phyloP scores from a whole-genome alignment of 35 echinoderm and acorn worm species.

The Lytechinus variegatus region DNA sequence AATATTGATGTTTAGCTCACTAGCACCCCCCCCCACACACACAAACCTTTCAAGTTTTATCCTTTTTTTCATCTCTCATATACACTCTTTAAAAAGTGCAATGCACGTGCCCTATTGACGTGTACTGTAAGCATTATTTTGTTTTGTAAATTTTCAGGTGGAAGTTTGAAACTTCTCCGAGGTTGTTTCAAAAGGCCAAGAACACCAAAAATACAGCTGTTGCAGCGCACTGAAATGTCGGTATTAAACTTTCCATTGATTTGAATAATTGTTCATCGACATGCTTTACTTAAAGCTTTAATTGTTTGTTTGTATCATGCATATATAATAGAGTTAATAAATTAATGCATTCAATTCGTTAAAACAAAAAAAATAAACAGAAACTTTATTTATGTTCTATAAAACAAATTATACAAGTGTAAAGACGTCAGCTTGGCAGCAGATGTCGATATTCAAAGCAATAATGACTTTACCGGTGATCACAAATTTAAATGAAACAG shows the following conservation, averaged over 20 bases:
- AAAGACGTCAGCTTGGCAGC: no score
- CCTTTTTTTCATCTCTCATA: background rate
- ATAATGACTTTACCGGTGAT: no score
- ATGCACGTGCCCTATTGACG: background rate
- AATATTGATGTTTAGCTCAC: background rate
- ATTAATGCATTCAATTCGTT: no score
- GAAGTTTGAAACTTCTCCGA: conserved; percentile 1
- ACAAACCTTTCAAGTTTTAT: background rate
- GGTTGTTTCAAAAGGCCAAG: background rate
- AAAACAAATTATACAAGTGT: no score
- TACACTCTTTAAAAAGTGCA: background rate
- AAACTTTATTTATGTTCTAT: no score
- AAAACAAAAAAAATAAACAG: no score
- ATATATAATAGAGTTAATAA: no score
- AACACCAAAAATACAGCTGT: background rate
- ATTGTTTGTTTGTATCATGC: no score
- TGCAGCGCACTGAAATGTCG: background rate
- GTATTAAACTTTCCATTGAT: no score
- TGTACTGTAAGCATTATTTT: background rate
- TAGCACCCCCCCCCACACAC: background rate
- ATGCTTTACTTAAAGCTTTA: background rate
- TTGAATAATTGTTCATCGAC: background rate
- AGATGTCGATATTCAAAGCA: no score
- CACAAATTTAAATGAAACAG: no score
- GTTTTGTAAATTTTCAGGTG: background rate